Conservation (phyloP, 2,797 vertebrate genomes). For the Oophaga sylvatica region DNA sequence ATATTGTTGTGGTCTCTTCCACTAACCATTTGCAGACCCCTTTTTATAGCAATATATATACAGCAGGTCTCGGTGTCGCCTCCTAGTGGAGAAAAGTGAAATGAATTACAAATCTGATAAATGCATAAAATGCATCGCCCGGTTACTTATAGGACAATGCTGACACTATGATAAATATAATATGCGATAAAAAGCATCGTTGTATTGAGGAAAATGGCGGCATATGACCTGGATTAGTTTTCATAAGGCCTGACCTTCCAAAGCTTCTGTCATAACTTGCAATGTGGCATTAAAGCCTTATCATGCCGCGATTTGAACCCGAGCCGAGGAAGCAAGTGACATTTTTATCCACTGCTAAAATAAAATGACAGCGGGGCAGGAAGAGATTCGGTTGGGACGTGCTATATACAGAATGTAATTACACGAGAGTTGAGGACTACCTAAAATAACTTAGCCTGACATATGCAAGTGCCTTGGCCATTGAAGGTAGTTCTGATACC, state of each 20-base stretch:
- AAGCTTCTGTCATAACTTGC: constrained; percentile 29
- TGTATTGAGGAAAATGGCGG: not conserved
- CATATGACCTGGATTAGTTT: not conserved
- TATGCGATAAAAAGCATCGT: not conserved
- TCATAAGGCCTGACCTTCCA: not conserved
- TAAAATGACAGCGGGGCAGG: constrained; percentile 36
- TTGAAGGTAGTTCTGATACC: not conserved
- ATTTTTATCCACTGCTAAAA: constrained; percentile 47
- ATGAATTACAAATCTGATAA: not conserved
- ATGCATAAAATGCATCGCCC: not conserved
- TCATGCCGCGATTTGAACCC: not conserved
- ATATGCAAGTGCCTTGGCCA: not conserved
- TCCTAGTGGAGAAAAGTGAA: not conserved
- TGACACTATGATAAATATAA: not conserved
- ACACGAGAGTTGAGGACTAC: constrained; percentile 3
- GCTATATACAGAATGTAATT: constrained; percentile 53
- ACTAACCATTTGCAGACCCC: not conserved
- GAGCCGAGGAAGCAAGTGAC: constrained; percentile 39
- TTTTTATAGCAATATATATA: not conserved
- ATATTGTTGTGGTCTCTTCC: not conserved
- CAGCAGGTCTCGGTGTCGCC: not conserved
- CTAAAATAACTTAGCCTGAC: constrained; percentile 35
- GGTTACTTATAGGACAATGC: not conserved
- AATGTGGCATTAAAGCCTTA: constrained; percentile 41
- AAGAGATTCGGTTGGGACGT: constrained; percentile 39